These are phyloP conservation scores for Numida meleagris DNA, from an alignment of 2,113 vertebrate species.

Conservation along the genomic window DNA sequence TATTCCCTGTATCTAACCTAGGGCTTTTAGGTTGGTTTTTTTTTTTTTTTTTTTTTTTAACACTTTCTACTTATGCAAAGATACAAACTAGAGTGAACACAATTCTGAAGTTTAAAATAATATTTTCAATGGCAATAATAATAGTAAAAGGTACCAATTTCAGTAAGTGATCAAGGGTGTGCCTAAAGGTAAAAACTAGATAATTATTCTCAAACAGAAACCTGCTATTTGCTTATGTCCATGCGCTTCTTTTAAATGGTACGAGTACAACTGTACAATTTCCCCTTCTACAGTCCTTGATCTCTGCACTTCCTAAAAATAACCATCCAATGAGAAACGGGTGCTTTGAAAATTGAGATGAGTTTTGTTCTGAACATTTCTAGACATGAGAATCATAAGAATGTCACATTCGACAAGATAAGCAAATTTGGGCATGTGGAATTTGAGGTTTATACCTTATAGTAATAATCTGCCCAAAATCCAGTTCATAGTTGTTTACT, in stretches of 20 bases:
- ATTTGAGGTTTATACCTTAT: constrained; percentile 85
- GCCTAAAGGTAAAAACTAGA: neutral
- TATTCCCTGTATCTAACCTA: neutral
- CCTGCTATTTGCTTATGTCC: neutral
- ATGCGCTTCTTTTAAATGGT: neutral
- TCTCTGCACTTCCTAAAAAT: neutral
- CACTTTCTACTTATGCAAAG: neutral
- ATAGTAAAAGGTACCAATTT: neutral
- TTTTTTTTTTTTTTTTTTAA: neutral
- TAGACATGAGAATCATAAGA: rapidly evolving
- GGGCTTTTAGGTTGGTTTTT: neutral
- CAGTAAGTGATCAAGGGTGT: neutral
- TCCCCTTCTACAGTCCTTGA: neutral
- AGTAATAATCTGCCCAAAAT: constrained; percentile 97
- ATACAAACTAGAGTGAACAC: neutral
- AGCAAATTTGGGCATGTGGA: rapidly evolving
- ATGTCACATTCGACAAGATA: neutral
- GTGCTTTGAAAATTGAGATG: neutral
- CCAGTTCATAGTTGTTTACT: constrained; percentile 96
- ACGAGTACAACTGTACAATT: neutral
- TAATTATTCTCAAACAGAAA: neutral
- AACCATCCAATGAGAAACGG: neutral
- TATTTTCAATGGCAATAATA: neutral
- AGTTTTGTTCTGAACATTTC: neutral
- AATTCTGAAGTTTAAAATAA: neutral